Evolutionary conservation across 2,113 vertebrate genomes (phyloP).

Genomic region (Pygoscelis antarcticus): DNA sequence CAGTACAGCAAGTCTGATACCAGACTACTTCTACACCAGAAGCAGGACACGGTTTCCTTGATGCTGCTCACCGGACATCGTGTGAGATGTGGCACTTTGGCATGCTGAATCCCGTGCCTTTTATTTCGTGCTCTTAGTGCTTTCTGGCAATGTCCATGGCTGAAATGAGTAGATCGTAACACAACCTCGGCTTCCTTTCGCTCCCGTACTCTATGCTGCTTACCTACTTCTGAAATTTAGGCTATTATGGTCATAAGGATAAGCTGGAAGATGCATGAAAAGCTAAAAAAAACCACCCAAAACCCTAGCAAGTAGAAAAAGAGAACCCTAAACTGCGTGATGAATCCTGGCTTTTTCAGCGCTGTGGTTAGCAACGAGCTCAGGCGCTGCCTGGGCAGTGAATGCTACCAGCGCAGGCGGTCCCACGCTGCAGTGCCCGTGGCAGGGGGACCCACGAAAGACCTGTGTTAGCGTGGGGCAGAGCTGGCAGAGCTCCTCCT

Average conservation of each 20-base stretch:
- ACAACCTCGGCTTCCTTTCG: background rate
- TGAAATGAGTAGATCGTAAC: background rate
- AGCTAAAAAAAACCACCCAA: background rate
- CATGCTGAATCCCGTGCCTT: background rate
- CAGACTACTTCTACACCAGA: background rate
- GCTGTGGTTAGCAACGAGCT: background rate
- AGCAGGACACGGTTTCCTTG: background rate
- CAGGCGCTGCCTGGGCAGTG: background rate
- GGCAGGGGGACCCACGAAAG: background rate
- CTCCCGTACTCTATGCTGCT: background rate
- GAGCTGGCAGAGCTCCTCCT: background rate
- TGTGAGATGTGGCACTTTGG: too few species aligned
- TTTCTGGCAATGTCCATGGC: background rate
- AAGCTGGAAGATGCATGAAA: background rate
- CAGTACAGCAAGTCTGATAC: too few species aligned
- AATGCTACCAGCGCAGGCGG: background rate
- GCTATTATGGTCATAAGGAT: background rate
- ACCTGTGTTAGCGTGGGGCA: background rate
- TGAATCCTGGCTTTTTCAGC: background rate
- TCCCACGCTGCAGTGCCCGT: fast-evolving
- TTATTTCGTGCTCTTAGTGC: background rate
- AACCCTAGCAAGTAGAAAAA: background rate
- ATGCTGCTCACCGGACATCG: background rate
- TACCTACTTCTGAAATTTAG: background rate
- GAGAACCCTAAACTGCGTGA: background rate